Evolutionary conservation across 2,797 vertebrate species (phyloP), one percentile per base, ranked within the genome.

Genomic region (Silurus lanzhouensis): DNA sequence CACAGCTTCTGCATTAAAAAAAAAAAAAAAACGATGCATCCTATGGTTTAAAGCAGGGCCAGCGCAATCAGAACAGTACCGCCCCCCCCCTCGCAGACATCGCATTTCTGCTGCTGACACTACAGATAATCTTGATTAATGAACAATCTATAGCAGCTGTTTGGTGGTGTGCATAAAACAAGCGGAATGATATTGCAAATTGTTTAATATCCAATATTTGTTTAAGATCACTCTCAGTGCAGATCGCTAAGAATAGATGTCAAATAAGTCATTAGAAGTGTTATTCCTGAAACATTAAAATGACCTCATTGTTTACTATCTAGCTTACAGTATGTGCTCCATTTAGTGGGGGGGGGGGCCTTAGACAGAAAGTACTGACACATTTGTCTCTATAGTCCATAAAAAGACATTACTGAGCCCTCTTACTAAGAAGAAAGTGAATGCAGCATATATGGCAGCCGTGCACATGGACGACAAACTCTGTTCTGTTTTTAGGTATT

Each of bases 121-220:
- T 22, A 38, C 19, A 14, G 27, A 44, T 22, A 8, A 77, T 14
- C 46, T 46, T 63, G 31, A 22, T 79, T 44, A 63, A 44, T 63
- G 76, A 44, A 25, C 71, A 48, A 52, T 61, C 15, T 46, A 5
- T n/a, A 6, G 38, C 22, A 48, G 60, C 60, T 15, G 38, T 48
- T 46, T 58, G 55, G 27, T 14, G 27, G 58, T 79, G 76, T 63
- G 76, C 76, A n/a, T 4, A 79, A 79, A 61, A 78, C 20, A 44
- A 46, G 38, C 31, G 25, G 72, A 75, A 76, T 20, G 25, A 58
- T 27, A 7, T 0, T 6, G 75, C 55, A 25, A 55, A 57, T 7
- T 14, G 5, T 74, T 27, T 31, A 55, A 27, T 55, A 27, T 31
- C 14, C 19, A 57, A 55, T 25, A 75, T 55, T 75, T 71, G 19